These are phyloP conservation scores for Herpailurus yagouaroundi DNA, from an alignment of 2,113 vertebrate genomes.

Conservation along the genomic window DNA sequence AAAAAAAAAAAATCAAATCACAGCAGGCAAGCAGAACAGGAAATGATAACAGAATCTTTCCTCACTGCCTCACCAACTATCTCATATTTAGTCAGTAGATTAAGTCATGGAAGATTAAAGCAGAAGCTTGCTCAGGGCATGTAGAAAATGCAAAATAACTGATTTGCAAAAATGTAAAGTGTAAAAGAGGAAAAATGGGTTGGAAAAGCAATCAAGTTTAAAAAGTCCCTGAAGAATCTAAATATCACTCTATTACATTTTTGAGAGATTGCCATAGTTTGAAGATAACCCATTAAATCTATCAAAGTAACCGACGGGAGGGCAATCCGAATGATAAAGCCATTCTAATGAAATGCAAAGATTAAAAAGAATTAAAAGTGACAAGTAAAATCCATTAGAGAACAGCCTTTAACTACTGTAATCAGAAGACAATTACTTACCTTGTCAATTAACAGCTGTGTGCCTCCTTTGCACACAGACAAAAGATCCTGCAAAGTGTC, in stretches of 20 bases:
- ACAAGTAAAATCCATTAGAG: conserved; percentile 86
- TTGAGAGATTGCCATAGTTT: conserved; percentile 60
- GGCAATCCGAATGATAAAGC: conserved; percentile 83
- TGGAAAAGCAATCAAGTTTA: conserved; percentile 83
- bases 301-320: conserved; percentile 80
- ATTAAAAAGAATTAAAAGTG: conserved; percentile 88
- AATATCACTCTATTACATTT: conserved; percentile 80
- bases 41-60: conserved; percentile 72
- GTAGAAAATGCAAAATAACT: conserved; percentile 78
- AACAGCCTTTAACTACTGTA: conserved; percentile 85
- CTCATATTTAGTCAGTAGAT: conserved; percentile 83
- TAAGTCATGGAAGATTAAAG: conserved; percentile 85
- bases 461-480: conserved; percentile 68
- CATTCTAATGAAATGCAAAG: conserved; percentile 84
- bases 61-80: conserved; percentile 71
- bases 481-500: conserved; percentile 73
- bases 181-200: conserved; percentile 82
- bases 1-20: conserved; percentile 62
- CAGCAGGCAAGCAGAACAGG: conserved; percentile 67
- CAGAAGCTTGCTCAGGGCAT: conserved; percentile 77
- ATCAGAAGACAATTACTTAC: conserved; percentile 86
- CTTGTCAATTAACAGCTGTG: conserved; percentile 85
- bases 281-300: conserved; percentile 81
- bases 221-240: conserved; percentile 78
- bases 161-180: conserved; percentile 74